Evolutionary conservation across 1,140 invertebrate genomes (phyloP), one percentile per base, ranked within the genome.

Genomic region (Melipona quadrifasciata): DNA sequence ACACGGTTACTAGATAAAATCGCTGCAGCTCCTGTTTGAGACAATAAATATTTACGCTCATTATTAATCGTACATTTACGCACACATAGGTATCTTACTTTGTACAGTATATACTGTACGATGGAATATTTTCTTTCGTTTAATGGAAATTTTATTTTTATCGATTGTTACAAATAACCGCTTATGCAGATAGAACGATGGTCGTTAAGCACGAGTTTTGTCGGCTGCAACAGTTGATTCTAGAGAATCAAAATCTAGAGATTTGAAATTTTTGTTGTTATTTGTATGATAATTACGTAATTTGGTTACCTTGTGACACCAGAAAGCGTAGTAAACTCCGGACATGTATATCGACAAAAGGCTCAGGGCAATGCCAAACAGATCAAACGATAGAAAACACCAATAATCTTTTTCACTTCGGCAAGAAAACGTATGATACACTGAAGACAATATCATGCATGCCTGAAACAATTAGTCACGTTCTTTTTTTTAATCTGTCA

Each of bases 271-370:
- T 61, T 14, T 1, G n/a, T n/a, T n/a, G n/a, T n/a, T n/a, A n/a
- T n/a, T n/a, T n/a, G n/a, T n/a, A n/a, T n/a, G n/a, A n/a, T 5
- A 12, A 39, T 55, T 65, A 39, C 17, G 10, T n/a, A 31, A 34
- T 57, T 78, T 77, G 95, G 95, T 96, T 95, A 98, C 98, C 94
- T 97, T 96, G 91, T 99, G 96, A 95, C 98, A 99, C 97, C 98
- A 99, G 95, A 99, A 99, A 3, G 98, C 98, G 93, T 99, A 99
- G 94, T 99, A 99, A 87, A 99, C 98, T 75, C 98, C 98, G 27
- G 98, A 98, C 79, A 99, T 97, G 94, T 99, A 99, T 92, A 99
- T 99, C 39, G 98, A 98, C 76, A 99, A 96, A 76, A 99, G 95
- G 27, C 98, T 99, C 5, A 99, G 95, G 31, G 98, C 98, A 70